Evolutionary conservation across 2,797 vertebrate species (phyloP), one percentile per base, ranked within the genome.

Genomic region (Hephaestus fuliginosus): DNA sequence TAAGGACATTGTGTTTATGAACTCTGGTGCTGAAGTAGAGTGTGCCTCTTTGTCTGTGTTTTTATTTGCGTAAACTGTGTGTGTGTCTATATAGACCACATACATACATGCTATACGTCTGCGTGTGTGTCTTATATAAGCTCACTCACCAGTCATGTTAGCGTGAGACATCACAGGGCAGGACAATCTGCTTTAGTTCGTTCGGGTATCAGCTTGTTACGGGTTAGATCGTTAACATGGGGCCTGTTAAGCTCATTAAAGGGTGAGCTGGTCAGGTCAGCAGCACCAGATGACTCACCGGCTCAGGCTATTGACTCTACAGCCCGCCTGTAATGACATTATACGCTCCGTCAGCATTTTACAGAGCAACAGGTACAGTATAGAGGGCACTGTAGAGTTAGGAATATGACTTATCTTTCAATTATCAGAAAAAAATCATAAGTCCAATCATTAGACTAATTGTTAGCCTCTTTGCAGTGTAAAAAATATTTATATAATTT

Each of bases 171-270:
- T 89, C 87, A 70, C 88, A 81, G 86, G 77, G 80, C 82, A 1
- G 76, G 60, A 76, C 84, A 86, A 90, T 86, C 92, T 39, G 89
- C 91, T 91, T 92, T 86, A 86, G 80, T 36, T 80, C 0, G 52
- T 91, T 81, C 74, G 46, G 58, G 81, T 70, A 30, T 80, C 36
- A 53, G 83, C 84, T 89, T 0, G 78, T 90, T 83, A 74, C 43
- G 56, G 80, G 79, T 83, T 62, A 85, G 85, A 63, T 89, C 67
- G 51, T 87, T 91, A 88, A 84, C 86, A 68, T 70, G 83, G 77
- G 78, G 51, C 77, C 22, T 0, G 56, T 46, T 92, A 79, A 91
- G 88, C 87, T 86, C 43, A 82, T 91, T 91, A 86, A 63, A 74
- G 81, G 83, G 86, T 88, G 78, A 90, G 67, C 79, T 0, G 83